Conservation (phyloP, 2,888 invertebrate species). For the Electrophaes corylata region DNA sequence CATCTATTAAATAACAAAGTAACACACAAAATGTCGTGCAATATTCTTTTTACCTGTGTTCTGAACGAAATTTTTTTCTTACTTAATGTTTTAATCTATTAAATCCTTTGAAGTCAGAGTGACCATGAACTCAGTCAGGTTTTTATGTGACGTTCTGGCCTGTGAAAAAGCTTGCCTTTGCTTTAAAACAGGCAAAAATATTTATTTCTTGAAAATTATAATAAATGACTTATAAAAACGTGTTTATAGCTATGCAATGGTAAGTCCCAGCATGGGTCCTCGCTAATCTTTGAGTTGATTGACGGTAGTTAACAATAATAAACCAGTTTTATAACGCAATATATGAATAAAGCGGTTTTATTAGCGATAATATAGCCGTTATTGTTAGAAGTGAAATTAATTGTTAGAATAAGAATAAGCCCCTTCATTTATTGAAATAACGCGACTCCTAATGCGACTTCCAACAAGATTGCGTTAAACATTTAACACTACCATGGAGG, state of each 20-base stretch:
- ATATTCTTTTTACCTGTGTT: background rate
- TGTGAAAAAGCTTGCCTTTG: no score
- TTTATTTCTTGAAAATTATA: no score
- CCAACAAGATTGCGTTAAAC: no score
- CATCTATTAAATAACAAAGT: background rate
- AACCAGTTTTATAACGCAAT: slow-evolving; percentile 40
- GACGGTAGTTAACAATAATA: slow-evolving; percentile 39
- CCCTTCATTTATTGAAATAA: no score
- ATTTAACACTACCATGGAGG: no score
- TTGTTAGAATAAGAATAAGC: background rate
- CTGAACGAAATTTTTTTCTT: no score
- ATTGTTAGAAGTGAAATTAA: slow-evolving; percentile 23
- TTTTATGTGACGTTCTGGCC: no score
- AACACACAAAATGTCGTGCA: background rate
- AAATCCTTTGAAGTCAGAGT: no score
- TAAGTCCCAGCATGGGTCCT: slow-evolving; percentile 33
- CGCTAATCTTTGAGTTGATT: slow-evolving; percentile 42
- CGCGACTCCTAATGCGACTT: no score
- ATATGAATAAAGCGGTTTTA: slow-evolving; percentile 40
- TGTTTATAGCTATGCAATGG: slow-evolving; percentile 31
- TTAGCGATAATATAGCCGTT: slow-evolving; percentile 23
- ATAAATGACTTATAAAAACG: slow-evolving; percentile 18
- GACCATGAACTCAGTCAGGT: no score
- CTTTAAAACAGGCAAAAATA: no score
- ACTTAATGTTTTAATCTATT: no score